phyloP scores from a whole-genome alignment of 2,888 invertebrate genomes.

The Xylota sylvarum region DNA sequence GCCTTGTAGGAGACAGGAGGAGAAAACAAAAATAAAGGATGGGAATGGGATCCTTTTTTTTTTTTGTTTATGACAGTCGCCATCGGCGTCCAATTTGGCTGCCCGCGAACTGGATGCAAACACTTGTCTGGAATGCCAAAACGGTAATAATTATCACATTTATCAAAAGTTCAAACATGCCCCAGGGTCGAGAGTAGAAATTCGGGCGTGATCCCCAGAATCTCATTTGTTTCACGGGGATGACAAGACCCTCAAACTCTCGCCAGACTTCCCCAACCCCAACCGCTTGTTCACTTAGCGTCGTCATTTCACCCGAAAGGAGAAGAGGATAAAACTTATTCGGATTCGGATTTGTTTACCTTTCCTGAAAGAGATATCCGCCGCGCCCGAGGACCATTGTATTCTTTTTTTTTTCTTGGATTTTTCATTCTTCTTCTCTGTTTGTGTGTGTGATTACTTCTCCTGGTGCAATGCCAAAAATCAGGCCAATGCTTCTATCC shows the following conservation, averaged over 20 bases:
- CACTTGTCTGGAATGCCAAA: constrained; percentile 76
- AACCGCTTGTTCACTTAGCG: constrained; percentile 33
- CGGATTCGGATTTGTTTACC: constrained; percentile 68
- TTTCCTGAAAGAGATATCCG: constrained; percentile 69
- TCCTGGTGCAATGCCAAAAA: constrained; percentile 66
- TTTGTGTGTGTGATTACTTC: constrained; percentile 41
- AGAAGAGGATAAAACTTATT: constrained; percentile 44
- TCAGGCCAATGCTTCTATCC: constrained; percentile 5
- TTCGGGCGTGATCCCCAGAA: constrained; percentile 39
- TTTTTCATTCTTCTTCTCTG: constrained; percentile 24
- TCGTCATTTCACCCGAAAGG: not conserved
- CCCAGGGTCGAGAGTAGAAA: constrained; percentile 32
- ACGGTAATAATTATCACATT: constrained; percentile 76
- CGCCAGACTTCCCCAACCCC: not conserved
- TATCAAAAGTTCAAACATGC: constrained; percentile 73
- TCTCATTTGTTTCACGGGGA: constrained; percentile 50
- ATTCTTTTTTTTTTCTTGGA: constrained; percentile 18
- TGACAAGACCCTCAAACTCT: constrained; percentile 4
- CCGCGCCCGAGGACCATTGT: constrained; percentile 44
- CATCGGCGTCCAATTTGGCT: constrained; percentile 62
- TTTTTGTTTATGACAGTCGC: constrained; percentile 43
- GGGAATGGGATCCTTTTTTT: constrained; percentile 21
- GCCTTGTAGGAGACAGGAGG: constrained; percentile 13
- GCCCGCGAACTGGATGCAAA: constrained; percentile 71
- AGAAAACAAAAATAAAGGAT: constrained; percentile 14